Percentiles rank a stretch among this genome's conserved stretches.
These are phyloP conservation scores for Vicugna pacos DNA, from an alignment of 2,113 vertebrate species.

Conservation along the genomic window DNA sequence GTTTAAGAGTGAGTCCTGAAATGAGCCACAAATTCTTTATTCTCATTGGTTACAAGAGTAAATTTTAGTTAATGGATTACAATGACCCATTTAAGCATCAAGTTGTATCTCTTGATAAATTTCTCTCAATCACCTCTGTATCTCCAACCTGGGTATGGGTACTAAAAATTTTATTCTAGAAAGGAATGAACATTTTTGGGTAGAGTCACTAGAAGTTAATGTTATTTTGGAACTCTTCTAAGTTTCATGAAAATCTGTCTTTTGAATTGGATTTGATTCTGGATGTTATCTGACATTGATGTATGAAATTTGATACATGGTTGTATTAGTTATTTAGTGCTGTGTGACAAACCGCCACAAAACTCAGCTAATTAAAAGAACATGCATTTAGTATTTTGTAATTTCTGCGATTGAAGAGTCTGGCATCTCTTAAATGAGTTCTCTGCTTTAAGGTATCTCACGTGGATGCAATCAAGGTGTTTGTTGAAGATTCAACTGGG, in stretches of 20 bases:
- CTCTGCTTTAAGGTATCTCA: background rate
- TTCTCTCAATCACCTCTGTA: background rate
- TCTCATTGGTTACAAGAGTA: background rate
- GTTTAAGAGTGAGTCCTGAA: background rate
- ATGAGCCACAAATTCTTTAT: background rate
- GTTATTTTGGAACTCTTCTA: background rate
- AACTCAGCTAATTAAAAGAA: background rate
- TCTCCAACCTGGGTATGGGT: background rate
- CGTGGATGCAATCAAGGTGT: background rate
- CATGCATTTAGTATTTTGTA: background rate
- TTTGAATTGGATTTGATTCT: background rate
- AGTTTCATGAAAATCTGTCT: background rate
- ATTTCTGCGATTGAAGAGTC: background rate
- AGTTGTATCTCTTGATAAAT: background rate
- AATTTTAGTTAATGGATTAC: background rate
- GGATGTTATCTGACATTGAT: background rate
- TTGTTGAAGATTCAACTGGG: background rate
- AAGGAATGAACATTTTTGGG: background rate
- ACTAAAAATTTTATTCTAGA: background rate
- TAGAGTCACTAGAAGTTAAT: background rate
- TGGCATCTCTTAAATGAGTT: background rate
- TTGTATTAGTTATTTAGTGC: background rate
- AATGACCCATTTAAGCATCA: background rate
- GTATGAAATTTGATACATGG: background rate
- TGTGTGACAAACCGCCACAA: background rate